Conservation (phyloP, 2,113 vertebrate genomes). For the Aegithalos caudatus region DNA sequence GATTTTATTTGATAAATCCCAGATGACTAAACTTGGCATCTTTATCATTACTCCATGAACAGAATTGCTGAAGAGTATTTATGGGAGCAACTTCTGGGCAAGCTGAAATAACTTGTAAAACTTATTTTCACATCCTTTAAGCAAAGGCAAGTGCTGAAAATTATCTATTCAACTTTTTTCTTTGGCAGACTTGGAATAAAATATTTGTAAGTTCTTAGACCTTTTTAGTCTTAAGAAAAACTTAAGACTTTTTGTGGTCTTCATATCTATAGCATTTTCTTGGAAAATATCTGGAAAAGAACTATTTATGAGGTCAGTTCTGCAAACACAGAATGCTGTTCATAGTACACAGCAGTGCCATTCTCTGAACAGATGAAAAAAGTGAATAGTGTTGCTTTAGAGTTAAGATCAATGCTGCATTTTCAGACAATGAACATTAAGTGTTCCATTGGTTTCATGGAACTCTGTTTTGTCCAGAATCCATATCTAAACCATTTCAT, state of each 20-base stretch:
- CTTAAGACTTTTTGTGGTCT: background rate
- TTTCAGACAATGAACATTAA: background rate
- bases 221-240: background rate
- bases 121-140: background rate
- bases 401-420: background rate
- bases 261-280: background rate
- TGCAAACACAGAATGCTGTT: background rate
- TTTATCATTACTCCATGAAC: background rate
- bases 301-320: background rate
- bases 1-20: conserved; percentile 6
- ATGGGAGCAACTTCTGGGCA: background rate
- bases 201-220: background rate
- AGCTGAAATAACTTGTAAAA: conserved; percentile 11
- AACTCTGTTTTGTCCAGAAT: background rate
- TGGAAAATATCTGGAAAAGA: background rate
- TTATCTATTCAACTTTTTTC: background rate
- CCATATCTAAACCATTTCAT: background rate
- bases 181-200: background rate
- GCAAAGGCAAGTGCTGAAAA: background rate
- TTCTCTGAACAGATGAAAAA: background rate
- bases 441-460: background rate
- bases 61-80: background rate
- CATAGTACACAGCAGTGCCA: background rate
- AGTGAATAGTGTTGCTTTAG: background rate
- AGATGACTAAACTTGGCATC: background rate